Base-by-base conservation (phyloP, 1,140 invertebrate genomes). In the Bombus impatiens region DNA sequence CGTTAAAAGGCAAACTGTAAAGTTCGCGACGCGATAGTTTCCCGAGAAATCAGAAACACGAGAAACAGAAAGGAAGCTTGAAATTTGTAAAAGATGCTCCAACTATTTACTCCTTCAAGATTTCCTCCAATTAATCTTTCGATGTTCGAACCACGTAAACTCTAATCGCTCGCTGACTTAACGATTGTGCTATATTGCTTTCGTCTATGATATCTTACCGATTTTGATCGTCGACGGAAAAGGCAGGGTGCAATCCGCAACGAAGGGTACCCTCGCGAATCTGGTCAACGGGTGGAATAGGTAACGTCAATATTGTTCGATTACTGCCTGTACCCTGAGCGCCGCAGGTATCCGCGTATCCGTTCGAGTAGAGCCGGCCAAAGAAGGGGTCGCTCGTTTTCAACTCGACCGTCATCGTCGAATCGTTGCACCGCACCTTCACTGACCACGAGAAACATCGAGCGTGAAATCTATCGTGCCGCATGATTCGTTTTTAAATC, bases 331-430 rank as follows among this genome's bases (percentile, higher is more conserved):
- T 90, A 0, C 96, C 96, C 59, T 93, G 90, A 4, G 94, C 92
- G 22, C 94, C 92, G 78, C 96, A 96, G 22, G 87, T 90, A 1
- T 95, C 94, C 13, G 95, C 94, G 44, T 94, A 92, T 25, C 95
- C 95, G 72, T 88, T 92, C 1, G 94, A 93, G 85, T 96, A 96
- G 3, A 96, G 90, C 40, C 95, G 92, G 2, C 96, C 96, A 9
- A 91, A 88, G 87, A 96, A 96, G 2, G 95, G 94, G 72, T 96
- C 95, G 28, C 78, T 85, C 0, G 96, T 96, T 18, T 91, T 92
- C 15, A 96, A 89, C 28, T 94, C 93, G 1, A 96, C 90, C 6
- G 92, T 94, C 94, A 96, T 95, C 4, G 86, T 91, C 12, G 94
- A 92, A 47, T 95, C 93, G 25, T 92, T 93, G 87, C 96, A 96